Percentiles rank a stretch among this genome's conserved stretches.
These are phyloP conservation scores for Hypotaenidia okinawae DNA, from an alignment of 2,797 vertebrate genomes.

Conservation along the genomic window DNA sequence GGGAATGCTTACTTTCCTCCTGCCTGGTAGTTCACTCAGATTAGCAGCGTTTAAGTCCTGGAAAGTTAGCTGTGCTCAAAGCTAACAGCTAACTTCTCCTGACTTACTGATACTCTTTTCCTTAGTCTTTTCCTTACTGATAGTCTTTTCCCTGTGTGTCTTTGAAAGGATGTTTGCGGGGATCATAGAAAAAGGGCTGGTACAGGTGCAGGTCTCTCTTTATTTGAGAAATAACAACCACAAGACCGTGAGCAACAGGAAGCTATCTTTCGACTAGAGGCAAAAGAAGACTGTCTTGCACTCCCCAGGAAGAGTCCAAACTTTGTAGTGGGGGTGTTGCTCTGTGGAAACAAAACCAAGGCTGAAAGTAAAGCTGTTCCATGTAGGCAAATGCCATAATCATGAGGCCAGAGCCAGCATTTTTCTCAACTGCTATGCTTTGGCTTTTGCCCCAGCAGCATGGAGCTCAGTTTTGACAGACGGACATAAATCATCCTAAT, in stretches of 20 bases:
- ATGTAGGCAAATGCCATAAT: not conserved
- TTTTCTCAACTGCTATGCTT: not conserved
- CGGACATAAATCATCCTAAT: not conserved
- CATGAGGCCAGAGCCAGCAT: not conserved
- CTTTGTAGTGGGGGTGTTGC: not conserved
- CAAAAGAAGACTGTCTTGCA: not conserved
- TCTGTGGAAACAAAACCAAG: not conserved
- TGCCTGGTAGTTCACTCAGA: not conserved
- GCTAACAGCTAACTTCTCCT: not conserved
- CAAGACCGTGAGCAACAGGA: not conserved
- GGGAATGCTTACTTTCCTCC: not conserved
- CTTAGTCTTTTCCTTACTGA: too few species aligned
- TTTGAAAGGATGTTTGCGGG: not conserved
- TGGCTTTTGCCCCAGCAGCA: not conserved
- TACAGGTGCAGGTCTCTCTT: not conserved
- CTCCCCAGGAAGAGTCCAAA: not conserved
- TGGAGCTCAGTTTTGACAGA: not conserved
- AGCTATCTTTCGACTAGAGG: not conserved
- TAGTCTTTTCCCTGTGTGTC: rapidly evolving
- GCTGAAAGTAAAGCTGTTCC: not conserved
- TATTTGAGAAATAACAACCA: not conserved
- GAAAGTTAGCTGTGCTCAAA: not conserved
- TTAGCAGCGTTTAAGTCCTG: not conserved
- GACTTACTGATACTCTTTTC: not conserved
- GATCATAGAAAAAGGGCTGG: not conserved